Base-by-base conservation (phyloP, 2,888 invertebrate genomes). In the Diarsia dahlii region DNA sequence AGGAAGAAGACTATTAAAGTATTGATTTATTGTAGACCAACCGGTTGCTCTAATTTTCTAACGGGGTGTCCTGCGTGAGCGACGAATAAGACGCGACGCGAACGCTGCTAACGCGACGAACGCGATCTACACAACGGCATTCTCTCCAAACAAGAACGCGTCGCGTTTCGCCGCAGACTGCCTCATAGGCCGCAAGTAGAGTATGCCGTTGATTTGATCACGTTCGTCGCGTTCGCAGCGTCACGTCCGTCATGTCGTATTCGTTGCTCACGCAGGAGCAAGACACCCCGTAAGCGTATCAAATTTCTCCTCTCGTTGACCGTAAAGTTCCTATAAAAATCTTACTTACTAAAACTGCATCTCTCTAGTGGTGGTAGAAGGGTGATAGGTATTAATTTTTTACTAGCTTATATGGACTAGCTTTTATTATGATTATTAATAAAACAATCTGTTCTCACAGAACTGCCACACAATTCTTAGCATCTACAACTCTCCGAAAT, bases 401-500 rank as follows among this genome's bases (percentile, higher is more conserved):
- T 2, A 48, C 46, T 48, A 13, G 13, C 12, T 48, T 13, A 13
- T 48, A 48, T 48, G 46, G 46, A 54, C 23, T 56, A 23, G 23
- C 8, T 8, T 39, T 8, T 39, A 39, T 6, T 39, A 60, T 18
- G 28, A 60, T 60, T 18, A 34, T 4, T 60, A 18, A n/a, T 23
- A 23, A 10, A 23, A 15, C 0, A 0, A 2, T 71, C 15, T 64
- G 56, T 63, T 65, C n/a, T 62, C 68, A n/a, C 70, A 98, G 98
- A 91, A 97, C 97, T 90, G 98, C 98, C 0, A 98, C 98, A 0
- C 97, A 98, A 82, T 96, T 97, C 46, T 92, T 98, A 86, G 98
- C 98, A 0, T 98, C 98, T 80, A 98, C 98, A 20, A 98, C 98
- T 4, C 94, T 98, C 60, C 97, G 98, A 60, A 99, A 99, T 92